These are phyloP conservation scores for Tenebrosternarchus preto DNA, from an alignment of 2,113 vertebrate genomes.

Conservation along the genomic window DNA sequence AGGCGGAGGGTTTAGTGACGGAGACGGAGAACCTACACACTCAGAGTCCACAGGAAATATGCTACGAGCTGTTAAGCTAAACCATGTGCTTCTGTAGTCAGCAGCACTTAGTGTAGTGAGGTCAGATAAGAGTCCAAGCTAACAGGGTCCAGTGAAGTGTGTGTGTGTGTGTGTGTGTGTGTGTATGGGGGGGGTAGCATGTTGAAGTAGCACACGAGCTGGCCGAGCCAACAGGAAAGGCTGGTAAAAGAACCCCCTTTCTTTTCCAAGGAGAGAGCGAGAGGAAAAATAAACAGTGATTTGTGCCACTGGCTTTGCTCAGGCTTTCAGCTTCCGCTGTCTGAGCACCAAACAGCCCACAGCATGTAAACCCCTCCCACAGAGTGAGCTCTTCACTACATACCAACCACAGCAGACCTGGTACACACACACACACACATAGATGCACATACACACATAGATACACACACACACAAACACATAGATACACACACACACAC, in stretches of 20 bases:
- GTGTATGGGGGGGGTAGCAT: neutral
- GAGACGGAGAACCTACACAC: neutral
- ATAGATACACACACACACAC: conserved; percentile 56
- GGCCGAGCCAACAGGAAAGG: conserved; percentile 11
- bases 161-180: no score
- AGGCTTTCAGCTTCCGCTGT: conserved; percentile 65
- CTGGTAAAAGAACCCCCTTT: neutral
- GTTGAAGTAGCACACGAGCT: conserved; percentile 24
- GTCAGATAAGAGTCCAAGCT: neutral
- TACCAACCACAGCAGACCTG: neutral
- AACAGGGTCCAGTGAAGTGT: conserved; percentile 10
- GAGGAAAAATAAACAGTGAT: conserved; percentile 28
- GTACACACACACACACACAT: conserved; percentile 46
- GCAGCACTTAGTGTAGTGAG: neutral
- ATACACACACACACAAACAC: conserved; percentile 32
- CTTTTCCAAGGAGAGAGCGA: no score
- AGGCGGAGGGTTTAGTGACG: neutral
- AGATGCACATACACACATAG: conserved; percentile 16
- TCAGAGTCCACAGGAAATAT: neutral
- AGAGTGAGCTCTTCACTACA: neutral
- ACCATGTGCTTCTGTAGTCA: neutral
- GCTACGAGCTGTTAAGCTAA: neutral
- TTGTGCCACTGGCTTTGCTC: conserved; percentile 1
- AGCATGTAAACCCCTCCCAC: conserved; percentile 64
- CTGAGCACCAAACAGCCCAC: conserved; percentile 33